A percentile compares a stretch with the other conserved stretches of the same genome.
Evolutionary conservation across 2,888 invertebrate genomes (phyloP).

Genomic region (Himalopsyche japonica): DNA sequence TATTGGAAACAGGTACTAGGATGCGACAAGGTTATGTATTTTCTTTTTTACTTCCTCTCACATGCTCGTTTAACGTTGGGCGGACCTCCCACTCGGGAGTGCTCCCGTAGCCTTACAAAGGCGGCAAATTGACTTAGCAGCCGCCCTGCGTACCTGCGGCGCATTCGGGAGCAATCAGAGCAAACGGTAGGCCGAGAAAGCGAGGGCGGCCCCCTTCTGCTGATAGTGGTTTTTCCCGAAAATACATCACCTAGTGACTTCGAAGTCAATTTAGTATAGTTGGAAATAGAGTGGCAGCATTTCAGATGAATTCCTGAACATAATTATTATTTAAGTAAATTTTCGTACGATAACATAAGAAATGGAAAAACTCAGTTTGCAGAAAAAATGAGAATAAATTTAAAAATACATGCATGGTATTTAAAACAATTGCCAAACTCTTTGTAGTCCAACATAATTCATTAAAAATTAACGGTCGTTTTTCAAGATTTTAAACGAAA

Average conservation of each 20-base stretch:
- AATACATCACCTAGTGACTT: background rate
- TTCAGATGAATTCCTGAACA: background rate
- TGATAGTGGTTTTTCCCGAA: background rate
- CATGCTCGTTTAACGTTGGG: background rate
- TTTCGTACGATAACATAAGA: no score
- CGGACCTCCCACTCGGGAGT: background rate
- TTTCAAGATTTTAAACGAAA: no score
- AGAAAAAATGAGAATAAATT: no score
- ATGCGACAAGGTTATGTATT: background rate
- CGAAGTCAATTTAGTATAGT: background rate
- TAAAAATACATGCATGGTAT: no score
- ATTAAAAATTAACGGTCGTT: no score
- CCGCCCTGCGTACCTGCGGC: background rate
- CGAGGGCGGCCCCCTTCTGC: background rate
- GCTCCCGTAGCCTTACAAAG: background rate
- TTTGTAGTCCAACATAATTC: no score
- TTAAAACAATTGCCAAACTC: no score
- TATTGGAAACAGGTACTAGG: background rate
- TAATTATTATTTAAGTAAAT: no score
- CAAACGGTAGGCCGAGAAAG: background rate
- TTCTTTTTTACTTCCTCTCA: background rate
- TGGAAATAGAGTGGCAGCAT: background rate
- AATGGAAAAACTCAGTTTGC: no score
- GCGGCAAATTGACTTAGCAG: constrained; percentile 1
- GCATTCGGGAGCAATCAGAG: constrained; percentile 1